Conservation (phyloP, 1,140 invertebrate genomes). For the Cyclargus thomasi region DNA sequence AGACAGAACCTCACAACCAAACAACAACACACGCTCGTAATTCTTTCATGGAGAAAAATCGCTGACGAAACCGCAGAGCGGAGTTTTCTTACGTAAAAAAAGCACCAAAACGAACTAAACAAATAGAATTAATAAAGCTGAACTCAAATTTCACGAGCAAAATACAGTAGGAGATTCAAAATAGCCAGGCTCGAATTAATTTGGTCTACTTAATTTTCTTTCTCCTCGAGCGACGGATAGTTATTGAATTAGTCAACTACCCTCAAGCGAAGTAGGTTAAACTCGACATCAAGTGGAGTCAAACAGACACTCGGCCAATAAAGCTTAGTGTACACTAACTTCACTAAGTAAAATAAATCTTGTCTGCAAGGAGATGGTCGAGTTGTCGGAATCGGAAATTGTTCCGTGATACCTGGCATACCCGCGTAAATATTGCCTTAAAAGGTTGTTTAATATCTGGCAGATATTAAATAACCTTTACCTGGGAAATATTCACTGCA, state of each 20-base stretch:
- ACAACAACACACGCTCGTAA: too few species aligned
- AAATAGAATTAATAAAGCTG: background rate
- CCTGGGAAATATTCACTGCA: too few species aligned
- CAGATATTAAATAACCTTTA: too few species aligned
- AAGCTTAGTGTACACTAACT: constrained; percentile 21
- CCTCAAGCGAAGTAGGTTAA: constrained; percentile 32
- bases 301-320: constrained; percentile 26
- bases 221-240: constrained; percentile 26
- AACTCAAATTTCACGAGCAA: background rate
- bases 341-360: constrained; percentile 22
- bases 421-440: background rate
- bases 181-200: constrained; percentile 24
- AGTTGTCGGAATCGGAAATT: background rate
- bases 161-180: constrained; percentile 22
- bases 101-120: too few species aligned
- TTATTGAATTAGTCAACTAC: constrained; percentile 41
- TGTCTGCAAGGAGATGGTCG: background rate
- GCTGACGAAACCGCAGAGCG: too few species aligned
- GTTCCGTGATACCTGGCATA: background rate
- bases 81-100: too few species aligned
- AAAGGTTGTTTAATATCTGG: background rate
- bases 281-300: constrained; percentile 30
- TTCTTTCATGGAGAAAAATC: too few species aligned
- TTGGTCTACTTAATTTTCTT: constrained; percentile 32
- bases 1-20: too few species aligned